Base-by-base conservation (phyloP, 2,797 vertebrate genomes). In the Eurystomus glaucurus region DNA sequence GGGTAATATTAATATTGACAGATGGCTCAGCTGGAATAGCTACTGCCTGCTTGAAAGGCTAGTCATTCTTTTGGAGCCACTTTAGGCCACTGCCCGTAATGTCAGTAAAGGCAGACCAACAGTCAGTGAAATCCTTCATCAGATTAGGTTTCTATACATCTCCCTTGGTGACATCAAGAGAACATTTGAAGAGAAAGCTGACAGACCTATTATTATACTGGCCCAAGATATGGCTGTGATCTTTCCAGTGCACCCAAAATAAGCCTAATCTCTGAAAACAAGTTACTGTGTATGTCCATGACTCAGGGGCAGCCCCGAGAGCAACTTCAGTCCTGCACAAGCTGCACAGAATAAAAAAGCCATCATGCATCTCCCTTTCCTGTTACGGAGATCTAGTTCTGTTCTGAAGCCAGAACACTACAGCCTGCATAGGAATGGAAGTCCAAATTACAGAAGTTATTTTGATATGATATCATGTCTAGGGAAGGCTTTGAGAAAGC, bases 241-340 rank as follows among this genome's bases (percentile, higher is more conserved):
- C 54, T 94, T 89, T 94, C 33, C 28, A 46, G 43, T 29, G n/a
- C 7, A 31, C 60, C 58, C 28, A 19, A 87, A 95, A 79, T 68
- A 90, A 93, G n/a, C 46, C 21, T 85, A 19, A 2, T 54, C 50
- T 89, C 71, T 93, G 78, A 69, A 91, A 95, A 88, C 48, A 4
- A 80, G 23, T 90, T 74, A 33, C 15, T 41, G 7, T 45, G 16
- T 65, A 19, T 75, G 45, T 14, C 31, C 11, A 1, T 43, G 26
- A n/a, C 51, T 74, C 29, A 77, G 82, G 80, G 62, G 62, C n/a
- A 87, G 29, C 54, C 28, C 48, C 60, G 33, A 79, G 72, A 78
- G 43, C 31, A 50, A 15, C 39, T 62, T 62, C 11, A 46, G 54
- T 62, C 41, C 52, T 51, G 65, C 29, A 33, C 19, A 46, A 45